Conservation (phyloP, 2,113 vertebrate genomes). For the Conger conger region DNA sequence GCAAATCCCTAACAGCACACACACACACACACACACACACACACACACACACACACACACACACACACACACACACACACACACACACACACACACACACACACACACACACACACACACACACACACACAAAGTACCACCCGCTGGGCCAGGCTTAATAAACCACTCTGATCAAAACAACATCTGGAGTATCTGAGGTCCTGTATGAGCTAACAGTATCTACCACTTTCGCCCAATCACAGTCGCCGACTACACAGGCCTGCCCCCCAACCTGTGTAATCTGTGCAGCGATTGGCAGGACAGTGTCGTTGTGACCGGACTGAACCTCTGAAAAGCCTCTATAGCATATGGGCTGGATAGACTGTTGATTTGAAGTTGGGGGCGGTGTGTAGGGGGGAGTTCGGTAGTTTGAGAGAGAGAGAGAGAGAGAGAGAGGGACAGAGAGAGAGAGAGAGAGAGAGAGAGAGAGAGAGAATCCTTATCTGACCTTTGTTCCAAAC, state of each 20-base stretch:
- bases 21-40: conserved; percentile 7
- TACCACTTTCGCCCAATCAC: neutral
- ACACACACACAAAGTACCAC: conserved; percentile 2
- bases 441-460: neutral
- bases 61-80: neutral
- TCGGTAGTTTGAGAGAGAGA: neutral
- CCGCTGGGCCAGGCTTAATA: conserved; percentile 4
- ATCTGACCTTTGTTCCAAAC: conserved; percentile 33
- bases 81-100: no score
- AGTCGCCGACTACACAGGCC: neutral
- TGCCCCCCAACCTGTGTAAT: neutral
- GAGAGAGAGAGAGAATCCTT: neutral
- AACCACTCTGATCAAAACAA: conserved; percentile 6
- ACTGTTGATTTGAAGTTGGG: neutral
- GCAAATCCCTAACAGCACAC: neutral
- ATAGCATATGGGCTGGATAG: neutral
- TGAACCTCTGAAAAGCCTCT: neutral
- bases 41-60: conserved; percentile 4
- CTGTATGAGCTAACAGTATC: neutral
- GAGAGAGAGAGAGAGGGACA: neutral
- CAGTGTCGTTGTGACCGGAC: neutral
- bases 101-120: neutral
- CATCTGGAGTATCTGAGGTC: conserved; percentile 8
- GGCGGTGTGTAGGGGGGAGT: neutral
- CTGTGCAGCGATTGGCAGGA: neutral